Evolutionary conservation across 2,113 vertebrate genomes (phyloP), one percentile per base, ranked within the genome.

Genomic region (Onychorhynchus coronatus): DNA sequence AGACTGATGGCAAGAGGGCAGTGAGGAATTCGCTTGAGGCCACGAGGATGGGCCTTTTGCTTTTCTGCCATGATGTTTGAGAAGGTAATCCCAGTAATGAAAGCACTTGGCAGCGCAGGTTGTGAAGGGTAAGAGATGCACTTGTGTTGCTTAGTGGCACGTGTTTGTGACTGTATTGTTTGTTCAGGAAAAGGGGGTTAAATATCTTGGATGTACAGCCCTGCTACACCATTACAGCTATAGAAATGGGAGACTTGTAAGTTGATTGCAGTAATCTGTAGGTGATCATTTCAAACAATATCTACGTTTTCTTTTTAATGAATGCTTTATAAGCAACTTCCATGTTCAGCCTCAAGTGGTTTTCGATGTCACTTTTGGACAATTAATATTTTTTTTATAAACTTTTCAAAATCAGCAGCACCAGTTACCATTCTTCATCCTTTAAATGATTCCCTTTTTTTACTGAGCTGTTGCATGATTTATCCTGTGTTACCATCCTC

Each of bases 381-480:
- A 88, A 91, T 87, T 96, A 95, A 67, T 89, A 67, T 96, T 88
- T 97, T 97, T 97, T 97, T 98, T 92, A 88, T 87, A 76, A 90
- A 93, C 85, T 85, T 96, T 95, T 95, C 92, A 91, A 68, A 96
- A 97, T 97, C 95, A 95, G 94, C 97, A 96, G 93, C 96, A 98
- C 95, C 95, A 96, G 75, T 97, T 96, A 91, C 91, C 97, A 94
- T 98, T 97, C 96, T 97, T 97, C 96, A 96, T 96, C 95, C 77
- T 97, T 95, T 87, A 86, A 77, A 96, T 96, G 91, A 96, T 96
- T 97, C 94, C 93, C 94, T 97, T 95, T 98, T 98, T 97, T 98
- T 95, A 97, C 93, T 98, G 96, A 98, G 93, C 97, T 98, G 97
- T 98, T 98, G 98, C 97, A 98, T 98, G 98, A 98, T 95, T 97